Base-by-base conservation (phyloP, 2,888 invertebrate species). In the Orthonevra nobilis region DNA sequence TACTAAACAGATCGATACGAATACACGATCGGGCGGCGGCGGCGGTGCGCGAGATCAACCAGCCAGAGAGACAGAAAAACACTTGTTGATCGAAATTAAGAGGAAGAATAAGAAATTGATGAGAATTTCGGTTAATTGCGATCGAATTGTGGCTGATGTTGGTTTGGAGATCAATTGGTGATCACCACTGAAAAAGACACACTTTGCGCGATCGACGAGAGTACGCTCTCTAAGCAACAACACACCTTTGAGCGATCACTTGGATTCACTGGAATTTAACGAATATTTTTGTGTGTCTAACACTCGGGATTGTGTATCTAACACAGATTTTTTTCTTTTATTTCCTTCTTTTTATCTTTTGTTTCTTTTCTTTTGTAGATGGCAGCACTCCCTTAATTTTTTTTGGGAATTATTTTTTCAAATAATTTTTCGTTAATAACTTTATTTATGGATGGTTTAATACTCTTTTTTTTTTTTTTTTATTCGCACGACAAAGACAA, bases 401-500 rank as follows among this genome's bases (percentile, higher is more conserved):
- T 30, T 58, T 19, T 26, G 40, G 26, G 32, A 60, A 58, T 34
- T 58, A 61, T 38, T 36, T 28, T 32, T 19, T 50, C 20, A 34
- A n/a, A n/a, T n/a, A n/a, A n/a, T n/a, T n/a, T n/a, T n/a, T n/a
- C n/a, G 48, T 42, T 38, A 36, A 36, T 14, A 40, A 56, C n/a
- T 54, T 68, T 36, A 28, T 60, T 36, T 46, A 52, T n/a, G n/a
- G n/a, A n/a, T n/a, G n/a, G n/a, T n/a, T n/a, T n/a, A n/a, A n/a
- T n/a, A n/a, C n/a, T n/a, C n/a, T n/a, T n/a, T n/a, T 10, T 46
- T 46, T 69, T 73, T 61, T 52, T 36, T 14, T 68, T 58, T 36
- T 9, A 44, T 69, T 72, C 46, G 64, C 81, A 66, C 69, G 75
- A 74, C 75, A 74, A 66, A 54, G 26, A 60, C 74, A 61, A 48